Conservation (phyloP, 2,797 vertebrate genomes). For the Esox lucius region DNA sequence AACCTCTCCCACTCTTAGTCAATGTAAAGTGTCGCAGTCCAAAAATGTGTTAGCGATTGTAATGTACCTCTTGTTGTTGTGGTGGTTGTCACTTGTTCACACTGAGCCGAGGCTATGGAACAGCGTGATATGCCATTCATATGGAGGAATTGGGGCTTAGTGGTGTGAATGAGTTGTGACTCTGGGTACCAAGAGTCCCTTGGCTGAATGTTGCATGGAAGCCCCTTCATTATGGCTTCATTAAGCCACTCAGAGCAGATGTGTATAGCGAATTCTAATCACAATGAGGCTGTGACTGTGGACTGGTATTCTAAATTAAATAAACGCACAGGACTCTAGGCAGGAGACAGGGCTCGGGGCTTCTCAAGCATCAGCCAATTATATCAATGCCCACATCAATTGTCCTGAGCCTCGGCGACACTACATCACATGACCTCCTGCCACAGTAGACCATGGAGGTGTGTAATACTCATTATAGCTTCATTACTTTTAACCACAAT, state of each 20-base stretch:
- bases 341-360: conserved; percentile 17
- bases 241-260: conserved; percentile 60
- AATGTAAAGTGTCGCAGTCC: neutral
- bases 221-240: conserved; percentile 59
- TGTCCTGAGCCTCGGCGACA: conserved; percentile 29
- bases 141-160: conserved; percentile 26
- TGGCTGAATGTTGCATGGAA: conserved; percentile 40
- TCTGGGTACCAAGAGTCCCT: conserved; percentile 46
- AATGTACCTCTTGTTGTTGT: neutral
- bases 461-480: conserved; percentile 38
- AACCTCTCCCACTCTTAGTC: neutral
- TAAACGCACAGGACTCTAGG: conserved; percentile 38
- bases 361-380: conserved; percentile 32
- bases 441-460: conserved; percentile 27
- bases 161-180: conserved; percentile 53
- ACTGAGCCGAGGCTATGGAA: conserved; percentile 29
- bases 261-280: conserved; percentile 51
- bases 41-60: neutral
- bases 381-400: conserved; percentile 20
- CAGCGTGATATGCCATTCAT: conserved; percentile 57
- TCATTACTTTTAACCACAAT: conserved; percentile 34
- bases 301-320: conserved; percentile 33
- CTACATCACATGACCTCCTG: conserved; percentile 23
- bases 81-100: neutral
- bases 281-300: conserved; percentile 12